phyloP scores from a whole-genome alignment of 2,888 invertebrate species.

The Heliconius hortense region DNA sequence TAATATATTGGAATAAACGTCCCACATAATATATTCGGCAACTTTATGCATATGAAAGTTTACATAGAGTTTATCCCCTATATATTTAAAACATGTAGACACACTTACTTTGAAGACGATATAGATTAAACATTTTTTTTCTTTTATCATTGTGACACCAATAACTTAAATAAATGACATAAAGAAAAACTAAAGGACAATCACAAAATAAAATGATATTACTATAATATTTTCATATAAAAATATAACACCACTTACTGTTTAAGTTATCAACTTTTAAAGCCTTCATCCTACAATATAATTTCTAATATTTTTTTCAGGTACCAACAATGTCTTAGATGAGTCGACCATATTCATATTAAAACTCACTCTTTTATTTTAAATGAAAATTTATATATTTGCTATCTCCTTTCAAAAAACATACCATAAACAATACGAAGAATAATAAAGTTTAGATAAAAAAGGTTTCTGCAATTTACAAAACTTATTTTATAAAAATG shows the following conservation, averaged over 20 bases:
- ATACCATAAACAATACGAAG: not conserved
- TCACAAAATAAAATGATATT: not conserved
- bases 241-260: not conserved
- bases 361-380: not conserved
- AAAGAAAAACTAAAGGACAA: not conserved
- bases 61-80: not conserved
- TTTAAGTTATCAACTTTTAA: not conserved
- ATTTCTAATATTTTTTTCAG: not conserved
- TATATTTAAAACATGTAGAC: not conserved
- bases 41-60: too few relatives aligned
- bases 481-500: too few relatives aligned
- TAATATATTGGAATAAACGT: too few relatives aligned
- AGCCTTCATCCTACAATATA: not conserved
- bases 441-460: not conserved
- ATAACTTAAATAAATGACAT: not conserved
- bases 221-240: not conserved
- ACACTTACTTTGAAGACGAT: not conserved
- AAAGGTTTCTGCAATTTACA: too few relatives aligned
- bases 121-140: not conserved
- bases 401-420: not conserved
- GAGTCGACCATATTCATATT: not conserved
- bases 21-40: too few relatives aligned
- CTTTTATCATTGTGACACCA: not conserved
- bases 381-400: not conserved
- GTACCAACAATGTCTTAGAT: not conserved